A percentile compares a stretch with the other conserved stretches of the same genome.
These are phyloP conservation scores for Microcaecilia unicolor DNA, from an alignment of 2,797 vertebrate species.

Conservation along the genomic window DNA sequence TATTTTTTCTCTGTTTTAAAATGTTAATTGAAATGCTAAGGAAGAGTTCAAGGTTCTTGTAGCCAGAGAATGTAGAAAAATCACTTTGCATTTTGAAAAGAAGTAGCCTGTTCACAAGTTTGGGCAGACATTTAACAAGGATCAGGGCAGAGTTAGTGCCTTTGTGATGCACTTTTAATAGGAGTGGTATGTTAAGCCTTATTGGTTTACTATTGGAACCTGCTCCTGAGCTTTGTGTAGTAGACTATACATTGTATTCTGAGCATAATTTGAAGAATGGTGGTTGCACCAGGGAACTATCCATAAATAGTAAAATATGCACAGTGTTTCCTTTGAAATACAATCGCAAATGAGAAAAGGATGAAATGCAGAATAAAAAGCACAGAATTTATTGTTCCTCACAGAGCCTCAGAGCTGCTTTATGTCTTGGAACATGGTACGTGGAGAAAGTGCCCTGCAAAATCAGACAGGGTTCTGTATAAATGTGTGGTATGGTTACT, in stretches of 20 bases:
- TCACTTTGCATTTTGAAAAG: too few relatives aligned
- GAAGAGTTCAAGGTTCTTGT: not conserved
- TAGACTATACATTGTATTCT: not conserved
- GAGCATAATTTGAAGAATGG: not conserved
- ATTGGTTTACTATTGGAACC: too few relatives aligned
- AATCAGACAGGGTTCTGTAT: too few relatives aligned
- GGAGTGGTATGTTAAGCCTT: too few relatives aligned
- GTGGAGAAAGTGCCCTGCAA: too few relatives aligned
- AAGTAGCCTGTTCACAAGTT: too few relatives aligned
- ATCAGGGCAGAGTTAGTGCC: too few relatives aligned
- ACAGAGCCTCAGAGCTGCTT: not conserved
- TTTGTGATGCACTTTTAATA: too few relatives aligned
- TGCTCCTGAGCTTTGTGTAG: not conserved
- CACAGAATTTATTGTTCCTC: not conserved
- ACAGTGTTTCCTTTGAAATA: not conserved
- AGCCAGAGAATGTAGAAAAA: too few relatives aligned
- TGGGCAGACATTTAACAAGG: too few relatives aligned
- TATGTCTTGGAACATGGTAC: too few relatives aligned
- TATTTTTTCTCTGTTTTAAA: constrained; percentile 19
- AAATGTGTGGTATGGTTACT: too few relatives aligned
- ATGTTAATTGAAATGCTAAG: constrained; percentile 1
- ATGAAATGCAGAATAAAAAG: constrained; percentile 10
- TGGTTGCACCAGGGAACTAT: constrained; percentile 1
- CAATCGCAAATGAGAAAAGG: not conserved
- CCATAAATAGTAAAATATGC: constrained; percentile 1